Base-by-base conservation (phyloP, 2,888 invertebrate species). In the Argynnis bischoffii region DNA sequence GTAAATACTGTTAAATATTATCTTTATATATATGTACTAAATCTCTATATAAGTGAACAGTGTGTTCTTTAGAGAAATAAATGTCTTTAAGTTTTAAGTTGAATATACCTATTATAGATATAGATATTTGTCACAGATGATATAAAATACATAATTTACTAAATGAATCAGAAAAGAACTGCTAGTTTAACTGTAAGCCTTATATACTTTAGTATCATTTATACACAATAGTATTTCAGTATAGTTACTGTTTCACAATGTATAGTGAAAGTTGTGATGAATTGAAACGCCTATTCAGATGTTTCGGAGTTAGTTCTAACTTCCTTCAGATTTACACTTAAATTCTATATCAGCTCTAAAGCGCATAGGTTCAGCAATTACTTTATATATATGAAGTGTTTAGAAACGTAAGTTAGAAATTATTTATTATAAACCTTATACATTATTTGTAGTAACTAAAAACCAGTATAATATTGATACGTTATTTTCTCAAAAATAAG, bases 241-340 rank as follows among this genome's bases (percentile, higher is more conserved):
- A 59, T 47, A 11, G 11, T 41, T 41, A 2, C 11, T 16, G 18
- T 26, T 53, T 31, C 53, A 11, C 21, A 8, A 48, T 47, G 15
- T 56, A 14, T 50, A 51, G 47, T 65, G 13, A 56, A 67, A 65
- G 64, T 65, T 64, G 56, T 54, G 47, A 60, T 53, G 56, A 61
- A 65, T 61, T 48, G 55, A 60, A 61, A 50, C 47, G 50, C 59
- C 35, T 54, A 63, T 59, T 70, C 57, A 63, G 59, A 67, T 63
- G 48, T 48, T 67, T 67, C 50, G 56, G 53, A 65, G 68, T 59
- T 65, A 67, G 56, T 67, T 57, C 55, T 68, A 65, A 55, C 55
- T 68, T 68, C 35, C 21, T 35, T 18, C 57, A 21, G 61, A 63
- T 61, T 67, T 54, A 54, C 26, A 41, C 64, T 57, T n/a, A 54